Percentiles rank a stretch among this genome's conserved stretches.
phyloP scores from a whole-genome alignment of 2,113 vertebrate genomes.

The Lagenorhynchus albirostris region DNA sequence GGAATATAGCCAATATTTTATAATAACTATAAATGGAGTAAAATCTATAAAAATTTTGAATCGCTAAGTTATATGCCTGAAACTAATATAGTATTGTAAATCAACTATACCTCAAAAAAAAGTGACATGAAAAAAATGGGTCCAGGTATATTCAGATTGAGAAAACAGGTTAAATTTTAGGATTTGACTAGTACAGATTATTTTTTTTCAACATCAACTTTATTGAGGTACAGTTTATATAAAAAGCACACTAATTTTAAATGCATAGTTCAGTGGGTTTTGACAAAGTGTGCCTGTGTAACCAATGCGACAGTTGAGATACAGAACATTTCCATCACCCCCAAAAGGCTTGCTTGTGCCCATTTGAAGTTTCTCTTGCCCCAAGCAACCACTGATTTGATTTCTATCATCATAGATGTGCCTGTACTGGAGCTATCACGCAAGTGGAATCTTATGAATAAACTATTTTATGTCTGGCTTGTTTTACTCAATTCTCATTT shows the following conservation, averaged over 20 bases:
- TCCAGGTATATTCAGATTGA: background rate
- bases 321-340: background rate
- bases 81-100: background rate
- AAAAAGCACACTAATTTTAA: background rate
- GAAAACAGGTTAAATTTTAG: background rate
- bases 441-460: background rate
- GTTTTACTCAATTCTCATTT: background rate
- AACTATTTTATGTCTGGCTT: background rate
- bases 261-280: background rate
- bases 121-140: background rate
- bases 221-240: background rate
- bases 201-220: background rate
- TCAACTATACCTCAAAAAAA: background rate
- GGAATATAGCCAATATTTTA: background rate
- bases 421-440: background rate
- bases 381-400: background rate
- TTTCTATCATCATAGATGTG: background rate
- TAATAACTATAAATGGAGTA: background rate
- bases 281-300: background rate
- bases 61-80: background rate
- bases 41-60: background rate
- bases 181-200: background rate
- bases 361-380: background rate
- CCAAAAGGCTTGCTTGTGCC: background rate
- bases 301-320: background rate